Evolutionary conservation across 2,888 invertebrate species (phyloP), one percentile per base, ranked within the genome.

Genomic region (Cephus spinipes): DNA sequence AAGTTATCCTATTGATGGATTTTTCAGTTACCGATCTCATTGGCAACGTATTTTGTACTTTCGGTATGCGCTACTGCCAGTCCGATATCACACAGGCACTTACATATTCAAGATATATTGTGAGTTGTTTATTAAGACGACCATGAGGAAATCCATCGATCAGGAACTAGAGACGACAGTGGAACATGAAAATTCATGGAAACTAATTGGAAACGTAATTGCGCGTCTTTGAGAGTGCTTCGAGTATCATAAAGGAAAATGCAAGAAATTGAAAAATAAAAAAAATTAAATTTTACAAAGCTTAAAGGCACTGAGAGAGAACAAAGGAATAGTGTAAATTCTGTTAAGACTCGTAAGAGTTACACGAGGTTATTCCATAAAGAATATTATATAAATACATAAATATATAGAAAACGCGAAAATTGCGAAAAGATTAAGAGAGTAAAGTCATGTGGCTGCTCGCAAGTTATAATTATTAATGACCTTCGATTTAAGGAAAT

Each of bases 401-500:
- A 55, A 23, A 55, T 55, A 55, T 55, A 55, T 55, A 55, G 55
- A 55, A 55, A 40, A 40, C 1, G 23, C 23, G 40, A 40, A 40
- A 40, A 23, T 40, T 40, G 23, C 40, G 40, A 40, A 73, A 78
- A 69, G 36, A 55, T 75, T 36, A 78, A 74, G 77, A 79, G 74
- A 77, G 77, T 74, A 78, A 75, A 81, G 40, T 40, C 40, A 11
- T 30, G 69, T 32, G 69, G 69, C 31, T 31, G 12, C 30, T 69
- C 30, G 79, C 76, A 77, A 77, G 68, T 71, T 69, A 77, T 77
- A 80, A 73, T 79, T 76, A 77, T 80, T 78, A 79, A 76, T 75
- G 76, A 80, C 68, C 74, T 78, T 78, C 73, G 77, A 77, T 77
- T 76, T 78, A 77, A 78, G 79, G 73, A 80, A 83, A 80, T 68